Percentiles rank a stretch among this genome's conserved stretches.
These are phyloP conservation scores for Beris chalybata DNA, from an alignment of 2,888 invertebrate genomes.

Conservation along the genomic window DNA sequence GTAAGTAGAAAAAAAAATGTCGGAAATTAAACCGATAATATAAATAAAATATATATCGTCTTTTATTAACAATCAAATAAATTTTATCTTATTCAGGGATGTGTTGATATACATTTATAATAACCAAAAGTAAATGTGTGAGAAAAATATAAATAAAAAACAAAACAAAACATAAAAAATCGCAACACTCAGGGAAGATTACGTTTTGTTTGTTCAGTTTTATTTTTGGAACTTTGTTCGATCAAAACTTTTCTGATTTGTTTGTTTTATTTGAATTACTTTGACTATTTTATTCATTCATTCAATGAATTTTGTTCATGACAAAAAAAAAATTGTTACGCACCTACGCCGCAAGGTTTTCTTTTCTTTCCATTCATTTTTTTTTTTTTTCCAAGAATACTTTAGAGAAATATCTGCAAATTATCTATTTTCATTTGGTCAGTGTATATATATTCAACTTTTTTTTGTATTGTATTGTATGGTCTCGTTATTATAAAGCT, in stretches of 20 bases:
- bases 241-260: slow-evolving; percentile 25
- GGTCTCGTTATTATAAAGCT: slow-evolving; percentile 27
- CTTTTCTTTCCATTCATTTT: slow-evolving; percentile 17
- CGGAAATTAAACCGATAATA: slow-evolving; percentile 22
- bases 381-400: slow-evolving; percentile 24
- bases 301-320: slow-evolving; percentile 28
- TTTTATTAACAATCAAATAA: slow-evolving; percentile 31
- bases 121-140: slow-evolving; percentile 32
- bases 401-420: slow-evolving; percentile 30
- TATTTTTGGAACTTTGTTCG: slow-evolving; percentile 31
- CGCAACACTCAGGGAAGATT: slow-evolving; percentile 46
- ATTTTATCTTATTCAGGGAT: slow-evolving; percentile 40
- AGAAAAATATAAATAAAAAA: slow-evolving; percentile 33
- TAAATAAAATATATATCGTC: slow-evolving; percentile 6
- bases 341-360: slow-evolving; percentile 31
- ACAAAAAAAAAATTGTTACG: slow-evolving; percentile 20
- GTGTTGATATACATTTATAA: slow-evolving; percentile 38
- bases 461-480: slow-evolving; percentile 14
- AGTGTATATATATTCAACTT: slow-evolving; percentile 28
- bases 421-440: slow-evolving; percentile 17
- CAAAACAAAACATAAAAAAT: slow-evolving; percentile 33
- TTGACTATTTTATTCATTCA: slow-evolving; percentile 18
- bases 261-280: slow-evolving; percentile 29
- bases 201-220: slow-evolving; percentile 45
- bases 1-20: slow-evolving; percentile 54